Conservation (phyloP, 2,888 invertebrate species). For the Horisme vitalbata region DNA sequence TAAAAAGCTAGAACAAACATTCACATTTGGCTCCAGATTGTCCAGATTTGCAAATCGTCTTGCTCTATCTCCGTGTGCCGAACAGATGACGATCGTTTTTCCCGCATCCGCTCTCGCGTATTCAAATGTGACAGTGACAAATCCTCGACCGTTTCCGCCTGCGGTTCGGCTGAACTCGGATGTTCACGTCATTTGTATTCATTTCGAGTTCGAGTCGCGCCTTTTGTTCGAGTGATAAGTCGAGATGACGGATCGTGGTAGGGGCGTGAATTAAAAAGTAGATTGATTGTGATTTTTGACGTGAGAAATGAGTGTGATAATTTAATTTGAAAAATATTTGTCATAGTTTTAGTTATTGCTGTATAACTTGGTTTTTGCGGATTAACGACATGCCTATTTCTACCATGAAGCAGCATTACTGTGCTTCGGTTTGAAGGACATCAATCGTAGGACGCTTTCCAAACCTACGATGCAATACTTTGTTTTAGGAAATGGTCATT, state of each 20-base stretch:
- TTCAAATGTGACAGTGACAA: slow-evolving; percentile 81
- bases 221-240: slow-evolving; percentile 58
- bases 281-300: slow-evolving; percentile 28
- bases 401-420: too few species aligned
- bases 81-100: slow-evolving; percentile 78
- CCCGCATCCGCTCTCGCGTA: slow-evolving; percentile 70
- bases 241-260: slow-evolving; percentile 54
- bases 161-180: slow-evolving; percentile 65
- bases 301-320: slow-evolving; percentile 19
- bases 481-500: too few species aligned
- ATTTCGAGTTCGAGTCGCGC: slow-evolving; percentile 53
- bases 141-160: slow-evolving; percentile 74
- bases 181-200: slow-evolving; percentile 77
- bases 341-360: too few species aligned
- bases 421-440: not conserved
- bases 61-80: slow-evolving; percentile 35
- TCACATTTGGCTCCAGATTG: too few species aligned
- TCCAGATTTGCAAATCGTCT: not conserved
- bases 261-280: slow-evolving; percentile 54
- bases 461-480: too few species aligned
- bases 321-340: slow-evolving; percentile 7
- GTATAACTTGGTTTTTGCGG: too few species aligned
- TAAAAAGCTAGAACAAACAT: too few species aligned
- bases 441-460: too few species aligned
- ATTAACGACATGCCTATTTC: too few species aligned